These are phyloP conservation scores for Schizopygopsis pylzovi DNA, from an alignment of 2,797 vertebrate genomes.

Conservation along the genomic window DNA sequence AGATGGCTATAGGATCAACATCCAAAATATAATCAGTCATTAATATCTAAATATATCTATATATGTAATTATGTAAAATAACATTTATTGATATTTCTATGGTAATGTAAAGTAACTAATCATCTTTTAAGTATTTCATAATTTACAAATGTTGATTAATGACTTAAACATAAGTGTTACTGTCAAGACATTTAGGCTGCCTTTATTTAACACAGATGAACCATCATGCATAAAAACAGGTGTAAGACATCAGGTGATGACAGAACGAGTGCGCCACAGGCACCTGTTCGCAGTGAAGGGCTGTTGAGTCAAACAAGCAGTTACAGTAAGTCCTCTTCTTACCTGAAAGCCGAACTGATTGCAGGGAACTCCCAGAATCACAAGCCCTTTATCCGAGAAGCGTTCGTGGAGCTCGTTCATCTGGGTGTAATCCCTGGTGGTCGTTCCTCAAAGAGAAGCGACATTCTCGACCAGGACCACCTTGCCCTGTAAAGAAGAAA, in stretches of 20 bases:
- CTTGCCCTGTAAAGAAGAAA: slow-evolving; percentile 75
- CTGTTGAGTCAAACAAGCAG: not conserved
- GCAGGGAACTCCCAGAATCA: slow-evolving; percentile 84
- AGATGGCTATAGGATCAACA: not conserved
- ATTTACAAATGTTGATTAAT: not conserved
- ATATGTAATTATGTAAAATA: not conserved
- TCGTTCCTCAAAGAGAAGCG: slow-evolving; percentile 89
- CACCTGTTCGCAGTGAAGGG: not conserved
- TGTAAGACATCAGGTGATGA: not conserved
- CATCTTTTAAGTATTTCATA: not conserved
- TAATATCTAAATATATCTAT: not conserved
- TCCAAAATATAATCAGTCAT: not conserved
- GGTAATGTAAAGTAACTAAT: not conserved
- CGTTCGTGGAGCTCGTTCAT: slow-evolving; percentile 82
- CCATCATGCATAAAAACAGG: not conserved
- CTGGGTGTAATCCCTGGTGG: slow-evolving; percentile 83
- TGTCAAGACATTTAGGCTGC: not conserved
- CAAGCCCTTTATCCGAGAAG: slow-evolving; percentile 75
- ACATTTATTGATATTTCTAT: not conserved
- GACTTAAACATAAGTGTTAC: not conserved
- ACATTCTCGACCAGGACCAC: slow-evolving; percentile 87
- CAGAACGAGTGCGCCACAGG: not conserved
- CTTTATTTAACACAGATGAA: not conserved
- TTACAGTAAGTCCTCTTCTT: slow-evolving; percentile 18
- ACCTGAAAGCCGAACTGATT: slow-evolving; percentile 90